phyloP scores from a whole-genome alignment of 2,888 invertebrate species.

The Drosophila parthenogenetica region DNA sequence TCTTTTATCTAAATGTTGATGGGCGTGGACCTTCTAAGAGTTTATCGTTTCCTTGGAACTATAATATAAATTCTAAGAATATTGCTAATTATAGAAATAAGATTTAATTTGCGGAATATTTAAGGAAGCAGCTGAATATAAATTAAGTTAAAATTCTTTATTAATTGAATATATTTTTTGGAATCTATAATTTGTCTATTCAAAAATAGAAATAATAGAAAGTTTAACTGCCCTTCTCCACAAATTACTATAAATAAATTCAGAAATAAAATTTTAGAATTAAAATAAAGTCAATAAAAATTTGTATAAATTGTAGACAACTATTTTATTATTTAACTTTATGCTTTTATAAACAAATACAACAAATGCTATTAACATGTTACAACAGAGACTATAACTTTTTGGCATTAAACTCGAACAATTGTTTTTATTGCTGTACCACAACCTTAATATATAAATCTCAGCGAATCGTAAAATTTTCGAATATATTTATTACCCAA shows the following conservation, averaged over 20 bases:
- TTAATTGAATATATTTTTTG: too few relatives aligned
- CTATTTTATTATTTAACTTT: too few relatives aligned
- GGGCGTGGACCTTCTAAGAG: background rate
- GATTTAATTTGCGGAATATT: background rate
- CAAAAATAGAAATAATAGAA: too few relatives aligned
- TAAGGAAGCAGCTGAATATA: too few relatives aligned
- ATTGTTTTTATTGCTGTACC: conserved; percentile 4
- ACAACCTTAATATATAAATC: background rate
- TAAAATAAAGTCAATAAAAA: too few relatives aligned
- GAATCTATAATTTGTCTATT: too few relatives aligned
- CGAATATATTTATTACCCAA: conserved; percentile 4
- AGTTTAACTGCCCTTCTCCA: too few relatives aligned
- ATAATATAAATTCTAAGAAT: conserved; percentile 5
- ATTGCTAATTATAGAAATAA: background rate
- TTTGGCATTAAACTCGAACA: background rate
- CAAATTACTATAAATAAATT: too few relatives aligned
- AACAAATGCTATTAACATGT: background rate
- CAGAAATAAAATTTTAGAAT: too few relatives aligned
- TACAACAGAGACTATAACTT: background rate
- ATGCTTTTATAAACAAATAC: too few relatives aligned
- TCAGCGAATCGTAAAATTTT: background rate
- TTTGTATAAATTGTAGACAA: too few relatives aligned
- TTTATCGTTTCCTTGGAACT: background rate
- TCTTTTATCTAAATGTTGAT: conserved; percentile 13
- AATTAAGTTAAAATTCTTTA: too few relatives aligned